phyloP scores from a whole-genome alignment of 1,140 invertebrate genomes.

The Mesaphorura yosii region DNA sequence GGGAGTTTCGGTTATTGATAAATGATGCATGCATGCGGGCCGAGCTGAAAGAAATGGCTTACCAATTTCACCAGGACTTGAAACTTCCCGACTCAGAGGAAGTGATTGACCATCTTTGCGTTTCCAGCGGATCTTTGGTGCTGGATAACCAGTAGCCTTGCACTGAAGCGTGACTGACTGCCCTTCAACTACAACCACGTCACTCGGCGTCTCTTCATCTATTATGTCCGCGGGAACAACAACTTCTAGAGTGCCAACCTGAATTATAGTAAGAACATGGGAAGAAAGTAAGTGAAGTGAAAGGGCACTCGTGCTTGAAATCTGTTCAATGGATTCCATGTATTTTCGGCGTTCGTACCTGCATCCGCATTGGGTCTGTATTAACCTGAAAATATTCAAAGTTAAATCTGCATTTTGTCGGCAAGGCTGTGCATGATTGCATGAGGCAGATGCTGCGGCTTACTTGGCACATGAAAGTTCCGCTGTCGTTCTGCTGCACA shows the following conservation, averaged over 20 bases:
- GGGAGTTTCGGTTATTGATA: too few species aligned
- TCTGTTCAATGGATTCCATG: too few species aligned
- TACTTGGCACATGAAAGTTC: conserved; percentile 56
- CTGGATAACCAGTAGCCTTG: conserved; percentile 63
- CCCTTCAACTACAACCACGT: conserved; percentile 57
- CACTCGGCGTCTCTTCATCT: conserved; percentile 46
- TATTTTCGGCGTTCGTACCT: conserved; percentile 50
- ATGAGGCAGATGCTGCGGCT: too few species aligned
- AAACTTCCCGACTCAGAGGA: conserved; percentile 50
- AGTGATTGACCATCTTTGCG: conserved; percentile 63
- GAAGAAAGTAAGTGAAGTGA: too few species aligned
- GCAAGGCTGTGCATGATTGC: conserved; percentile 22
- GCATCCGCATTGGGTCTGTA: conserved; percentile 77
- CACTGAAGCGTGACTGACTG: conserved; percentile 62
- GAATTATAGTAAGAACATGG: conserved; percentile 15
- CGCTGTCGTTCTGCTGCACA: conserved; percentile 75
- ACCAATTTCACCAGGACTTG: conserved; percentile 31
- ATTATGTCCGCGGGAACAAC: conserved; percentile 73
- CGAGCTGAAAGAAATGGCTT: conserved; percentile 9
- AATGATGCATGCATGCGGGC: too few species aligned
- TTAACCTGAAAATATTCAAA: conserved; percentile 61
- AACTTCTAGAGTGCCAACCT: conserved; percentile 70
- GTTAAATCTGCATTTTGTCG: conserved; percentile 24
- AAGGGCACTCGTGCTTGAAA: too few species aligned
- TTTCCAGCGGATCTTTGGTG: conserved; percentile 59